These are phyloP conservation scores for Pachyseris speciosa DNA, from an alignment of 64 coral and sea anemone genomes.

Conservation along the genomic window DNA sequence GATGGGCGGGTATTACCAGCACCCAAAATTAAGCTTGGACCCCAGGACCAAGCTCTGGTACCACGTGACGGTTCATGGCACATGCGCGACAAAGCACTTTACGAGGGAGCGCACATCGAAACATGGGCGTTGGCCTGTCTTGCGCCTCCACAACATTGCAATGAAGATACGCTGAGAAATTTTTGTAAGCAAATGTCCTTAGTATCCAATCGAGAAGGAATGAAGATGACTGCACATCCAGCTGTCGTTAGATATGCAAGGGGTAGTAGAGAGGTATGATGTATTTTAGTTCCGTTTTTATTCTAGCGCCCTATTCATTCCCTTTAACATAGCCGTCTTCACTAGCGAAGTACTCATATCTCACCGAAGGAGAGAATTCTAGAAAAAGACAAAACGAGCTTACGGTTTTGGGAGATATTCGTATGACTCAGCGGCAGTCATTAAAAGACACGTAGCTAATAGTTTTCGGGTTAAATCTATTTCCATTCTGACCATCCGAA, in stretches of 20 bases:
- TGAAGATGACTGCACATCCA: conserved; percentile 42
- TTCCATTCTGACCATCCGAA: too few species aligned
- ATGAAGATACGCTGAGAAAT: not conserved
- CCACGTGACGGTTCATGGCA: too few species aligned
- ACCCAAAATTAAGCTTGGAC: too few species aligned
- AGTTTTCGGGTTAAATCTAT: too few species aligned
- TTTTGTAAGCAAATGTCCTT: conserved; percentile 21
- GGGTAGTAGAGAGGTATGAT: not conserved
- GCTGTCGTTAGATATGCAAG: not conserved
- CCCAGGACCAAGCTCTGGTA: too few species aligned
- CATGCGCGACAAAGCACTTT: conserved; percentile 63
- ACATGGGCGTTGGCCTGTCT: conserved; percentile 64
- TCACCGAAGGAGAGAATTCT: not conserved
- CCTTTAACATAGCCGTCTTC: too few species aligned
- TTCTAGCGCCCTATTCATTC: too few species aligned
- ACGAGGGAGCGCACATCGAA: conserved; percentile 21
- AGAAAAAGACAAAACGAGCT: too few species aligned
- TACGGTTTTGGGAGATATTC: not conserved
- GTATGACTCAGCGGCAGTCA: too few species aligned
- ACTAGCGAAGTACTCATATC: not conserved
- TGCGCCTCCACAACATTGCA: conserved; percentile 22
- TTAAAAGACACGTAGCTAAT: too few species aligned
- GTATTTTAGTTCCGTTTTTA: too few species aligned
- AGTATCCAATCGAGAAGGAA: conserved; percentile 22
- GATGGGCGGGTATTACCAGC: conserved; percentile 73